Evolutionary conservation across 2,888 invertebrate species (phyloP), one percentile per base, ranked within the genome.

Genomic region (Caenorhabditis angaria): DNA sequence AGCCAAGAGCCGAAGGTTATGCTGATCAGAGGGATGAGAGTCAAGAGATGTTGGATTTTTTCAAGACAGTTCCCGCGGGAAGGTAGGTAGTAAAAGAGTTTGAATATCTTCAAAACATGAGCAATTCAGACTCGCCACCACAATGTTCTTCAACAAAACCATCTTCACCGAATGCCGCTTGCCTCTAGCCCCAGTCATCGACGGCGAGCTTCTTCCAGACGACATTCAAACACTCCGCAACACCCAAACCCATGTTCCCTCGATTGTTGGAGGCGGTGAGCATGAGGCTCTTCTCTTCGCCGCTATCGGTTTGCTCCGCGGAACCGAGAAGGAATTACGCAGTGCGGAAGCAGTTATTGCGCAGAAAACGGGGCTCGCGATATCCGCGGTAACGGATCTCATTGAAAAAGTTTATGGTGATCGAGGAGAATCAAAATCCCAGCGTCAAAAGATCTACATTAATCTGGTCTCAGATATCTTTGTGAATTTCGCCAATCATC

Each of bases 271-370:
- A 0, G 80, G 82, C 8, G 82, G 82, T 20, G 75, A 85, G 62
- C 77, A 80, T 59, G 86, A 86, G 66, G 79, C 84, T 1, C 66
- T 86, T 24, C 75, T 86, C 18, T 86, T 86, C 66, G 70, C 81
- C 81, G 83, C 85, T 8, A 66, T 85, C 20, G 84, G 82, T 10
- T 56, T 81, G 50, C 56, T 81, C 18, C 65, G 65, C 8, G 80
- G 82, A 28, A 78, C 80, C 24, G 77, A 72, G 28, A 84, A 84
- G 59, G 79, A 83, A 51, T 62, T 84, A 24, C 72, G 80, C 60
- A 55, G 50, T 22, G 74, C 70, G 35, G 65, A 61, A 14, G 65
- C 73, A 29, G 61, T 61, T 18, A 48, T 76, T 20, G 55, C 66
- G 4, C 67, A 64, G 63, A 77, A 70, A 69, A 79, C 48, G 56